Evolutionary conservation across 2,113 vertebrate species (phyloP).

Genomic region (Siniperca chuatsi): DNA sequence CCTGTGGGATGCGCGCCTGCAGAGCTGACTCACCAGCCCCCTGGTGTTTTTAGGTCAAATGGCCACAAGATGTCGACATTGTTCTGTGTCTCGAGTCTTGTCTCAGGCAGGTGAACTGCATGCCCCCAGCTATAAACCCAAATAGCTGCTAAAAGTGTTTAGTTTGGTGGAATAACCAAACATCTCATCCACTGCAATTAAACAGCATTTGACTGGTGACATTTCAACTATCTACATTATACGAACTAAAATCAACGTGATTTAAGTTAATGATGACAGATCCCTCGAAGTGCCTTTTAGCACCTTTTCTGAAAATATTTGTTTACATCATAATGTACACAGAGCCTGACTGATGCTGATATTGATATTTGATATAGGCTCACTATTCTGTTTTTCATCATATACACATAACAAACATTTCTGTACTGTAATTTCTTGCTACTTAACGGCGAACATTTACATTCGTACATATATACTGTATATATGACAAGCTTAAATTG

Average conservation of each 20-base stretch:
- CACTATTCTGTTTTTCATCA: neutral
- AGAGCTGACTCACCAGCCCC: neutral
- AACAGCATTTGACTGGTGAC: neutral
- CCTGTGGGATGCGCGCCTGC: neutral
- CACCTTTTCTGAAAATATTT: neutral
- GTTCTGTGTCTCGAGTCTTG: too few species aligned
- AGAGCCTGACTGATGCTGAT: neutral
- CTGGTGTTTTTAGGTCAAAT: neutral
- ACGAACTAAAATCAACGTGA: neutral
- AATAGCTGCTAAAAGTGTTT: neutral
- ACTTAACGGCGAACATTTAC: neutral
- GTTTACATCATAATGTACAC: neutral
- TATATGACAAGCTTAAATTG: neutral
- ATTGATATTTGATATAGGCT: neutral
- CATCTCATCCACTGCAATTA: neutral
- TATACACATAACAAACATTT: neutral
- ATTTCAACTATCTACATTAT: neutral
- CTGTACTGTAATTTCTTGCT: neutral
- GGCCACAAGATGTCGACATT: constrained; percentile 50
- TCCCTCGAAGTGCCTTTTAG: neutral
- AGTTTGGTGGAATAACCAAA: neutral
- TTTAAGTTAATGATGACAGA: neutral
- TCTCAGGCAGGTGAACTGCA: neutral
- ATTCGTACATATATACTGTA: neutral
- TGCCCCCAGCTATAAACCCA: neutral